Evolutionary conservation across 2,888 invertebrate species (phyloP), one percentile per base, ranked within the genome.

Genomic region (Caenorhabditis uteleia): DNA sequence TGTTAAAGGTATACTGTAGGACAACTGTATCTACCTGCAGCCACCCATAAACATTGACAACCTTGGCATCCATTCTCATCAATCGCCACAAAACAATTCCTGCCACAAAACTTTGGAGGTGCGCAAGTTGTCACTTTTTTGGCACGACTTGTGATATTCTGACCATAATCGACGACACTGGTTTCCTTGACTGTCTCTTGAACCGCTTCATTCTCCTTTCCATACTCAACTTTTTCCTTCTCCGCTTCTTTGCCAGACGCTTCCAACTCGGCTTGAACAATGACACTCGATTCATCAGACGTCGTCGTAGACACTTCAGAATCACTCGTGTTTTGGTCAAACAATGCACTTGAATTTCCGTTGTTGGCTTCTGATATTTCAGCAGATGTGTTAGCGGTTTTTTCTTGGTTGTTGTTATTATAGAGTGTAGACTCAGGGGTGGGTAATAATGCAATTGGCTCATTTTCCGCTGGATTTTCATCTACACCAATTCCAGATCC

Each of bases 41-140:
- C 54, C 8, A 58, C 36, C 65, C 80, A 81, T 18, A 81, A 42
- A 50, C 81, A 81, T 47, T 78, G 75, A 54, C 81, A 81, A 27
- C 66, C 66, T 51, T 81, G 81, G 34, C 81, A 81, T 3, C 81
- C 80, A 10, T 75, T 42, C 20, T 69, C 71, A 50, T 79, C 74
- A 7, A 81, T 61, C 3, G 60, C 61, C 14, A 80, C 69, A 46
- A 79, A 79, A 46, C 81, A 81, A 36, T 81, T 81, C 39, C 66
- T 64, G 0, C 56, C 71, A 39, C 81, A 81, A 10, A 74, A 53
- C 39, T 45, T 44, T 21, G 77, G 78, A 1, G 77, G 59, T 1
- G 75, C 66, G 45, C 77, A 77, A 0, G 34, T 0, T n/a, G 4
- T 26, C 16, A 20, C 1, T 4, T 25, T 25, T 3, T 21, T 23